Evolutionary conservation across 92 coral and sea anemone species (phyloP).

Genomic region (Phenganax marumi): DNA sequence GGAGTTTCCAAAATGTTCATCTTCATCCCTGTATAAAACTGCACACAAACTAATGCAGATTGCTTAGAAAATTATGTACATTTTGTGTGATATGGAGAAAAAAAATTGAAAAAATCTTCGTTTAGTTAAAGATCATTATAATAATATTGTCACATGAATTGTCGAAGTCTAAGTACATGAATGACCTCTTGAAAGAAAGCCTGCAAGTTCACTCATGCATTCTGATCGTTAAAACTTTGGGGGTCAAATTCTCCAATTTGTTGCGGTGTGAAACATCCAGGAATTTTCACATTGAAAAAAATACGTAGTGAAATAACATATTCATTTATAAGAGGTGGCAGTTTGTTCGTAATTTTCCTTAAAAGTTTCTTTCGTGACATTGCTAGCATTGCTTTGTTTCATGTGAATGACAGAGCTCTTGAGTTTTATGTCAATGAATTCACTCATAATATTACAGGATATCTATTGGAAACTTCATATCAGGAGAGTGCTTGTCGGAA

Average conservation of each 20-base stretch:
- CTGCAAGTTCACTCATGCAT: neutral
- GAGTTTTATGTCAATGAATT: too few species aligned
- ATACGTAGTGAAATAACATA: neutral
- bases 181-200: neutral
- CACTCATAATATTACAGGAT: too few species aligned
- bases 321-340: neutral
- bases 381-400: slow-evolving; percentile 8
- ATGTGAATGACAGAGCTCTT: neutral
- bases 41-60: too few species aligned
- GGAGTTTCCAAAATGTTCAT: too few species aligned
- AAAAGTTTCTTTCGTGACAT: slow-evolving; percentile 9
- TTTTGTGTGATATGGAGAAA: too few species aligned
- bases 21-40: too few species aligned
- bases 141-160: slow-evolving; percentile 24
- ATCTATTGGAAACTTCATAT: too few species aligned
- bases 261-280: neutral
- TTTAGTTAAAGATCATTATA: neutral
- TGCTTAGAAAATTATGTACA: too few species aligned
- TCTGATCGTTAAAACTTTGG: neutral
- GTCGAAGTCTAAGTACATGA: neutral
- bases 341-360: neutral
- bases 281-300: neutral
- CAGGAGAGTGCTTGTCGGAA: too few species aligned
- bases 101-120: too few species aligned
- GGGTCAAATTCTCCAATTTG: neutral